A percentile compares a stretch with the other conserved stretches of the same genome.
These are phyloP conservation scores for Allolobophora icterica DNA, from an alignment of 2,888 invertebrate species.

Conservation along the genomic window DNA sequence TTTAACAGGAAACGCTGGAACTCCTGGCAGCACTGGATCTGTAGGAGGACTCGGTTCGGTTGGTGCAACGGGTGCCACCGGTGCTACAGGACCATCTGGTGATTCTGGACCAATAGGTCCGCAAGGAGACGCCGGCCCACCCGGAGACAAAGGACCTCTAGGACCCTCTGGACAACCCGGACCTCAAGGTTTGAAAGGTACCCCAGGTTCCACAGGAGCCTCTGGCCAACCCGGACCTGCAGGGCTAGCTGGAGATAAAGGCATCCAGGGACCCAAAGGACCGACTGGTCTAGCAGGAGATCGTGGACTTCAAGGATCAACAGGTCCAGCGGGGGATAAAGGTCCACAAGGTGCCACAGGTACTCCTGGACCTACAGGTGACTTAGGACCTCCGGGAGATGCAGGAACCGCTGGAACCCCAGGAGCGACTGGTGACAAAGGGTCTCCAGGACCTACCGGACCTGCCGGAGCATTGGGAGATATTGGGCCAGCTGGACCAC, in stretches of 20 bases:
- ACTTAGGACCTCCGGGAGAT: conserved; percentile 28
- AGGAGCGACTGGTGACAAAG: conserved; percentile 40
- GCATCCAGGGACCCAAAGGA: conserved; percentile 31
- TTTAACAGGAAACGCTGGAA: conserved; percentile 29
- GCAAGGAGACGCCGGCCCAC: conserved; percentile 36
- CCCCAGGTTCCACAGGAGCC: conserved; percentile 37
- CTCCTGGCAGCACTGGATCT: conserved; percentile 31
- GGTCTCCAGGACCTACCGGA: conserved; percentile 38
- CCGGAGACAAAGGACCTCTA: conserved; percentile 38
- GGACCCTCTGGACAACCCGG: conserved; percentile 42
- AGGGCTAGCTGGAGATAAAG: conserved; percentile 38
- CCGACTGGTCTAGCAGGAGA: conserved; percentile 30
- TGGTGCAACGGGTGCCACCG: conserved; percentile 41
- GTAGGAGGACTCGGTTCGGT: conserved; percentile 40
- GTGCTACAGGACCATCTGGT: conserved; percentile 43
- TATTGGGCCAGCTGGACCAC: conserved; percentile 32
- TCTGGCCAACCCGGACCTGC: conserved; percentile 38
- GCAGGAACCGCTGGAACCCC: conserved; percentile 42
- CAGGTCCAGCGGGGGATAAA: conserved; percentile 33
- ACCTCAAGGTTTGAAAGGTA: conserved; percentile 38
- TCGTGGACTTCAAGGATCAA: conserved; percentile 36
- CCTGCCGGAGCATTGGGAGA: conserved; percentile 32
- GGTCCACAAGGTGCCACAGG: conserved; percentile 35
- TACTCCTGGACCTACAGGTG: conserved; percentile 28
- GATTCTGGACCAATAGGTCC: conserved; percentile 39